Evolutionary conservation across 53 echinoderm and acorn worm species (phyloP).

Genomic region (Antedon mediterranea): DNA sequence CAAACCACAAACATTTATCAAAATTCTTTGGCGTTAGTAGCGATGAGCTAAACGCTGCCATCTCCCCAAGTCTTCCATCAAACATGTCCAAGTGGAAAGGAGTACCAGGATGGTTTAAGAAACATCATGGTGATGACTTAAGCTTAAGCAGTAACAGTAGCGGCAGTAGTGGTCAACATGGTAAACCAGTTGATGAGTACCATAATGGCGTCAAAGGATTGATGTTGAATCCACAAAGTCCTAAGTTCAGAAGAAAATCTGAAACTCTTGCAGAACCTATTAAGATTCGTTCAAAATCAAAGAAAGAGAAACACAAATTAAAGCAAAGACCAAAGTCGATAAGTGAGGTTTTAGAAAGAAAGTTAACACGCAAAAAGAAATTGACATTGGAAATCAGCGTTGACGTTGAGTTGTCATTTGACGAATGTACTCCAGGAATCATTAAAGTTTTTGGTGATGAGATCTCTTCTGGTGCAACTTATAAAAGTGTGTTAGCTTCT

Average conservation of each 20-base stretch:
- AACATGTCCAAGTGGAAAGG: background rate
- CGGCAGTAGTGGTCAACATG: conserved; percentile 20
- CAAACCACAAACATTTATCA: conserved; percentile 51
- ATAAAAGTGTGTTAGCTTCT: conserved; percentile 74
- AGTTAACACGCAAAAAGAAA: conserved; percentile 36
- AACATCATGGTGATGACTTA: conserved; percentile 30
- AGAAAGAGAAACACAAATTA: conserved; percentile 6
- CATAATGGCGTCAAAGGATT: conserved; percentile 34
- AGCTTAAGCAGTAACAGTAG: conserved; percentile 64
- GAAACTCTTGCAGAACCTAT: conserved; percentile 5
- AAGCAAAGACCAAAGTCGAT: conserved; percentile 43
- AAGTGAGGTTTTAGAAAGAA: conserved; percentile 39
- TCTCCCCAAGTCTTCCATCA: conserved; percentile 27
- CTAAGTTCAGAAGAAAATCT: conserved; percentile 52
- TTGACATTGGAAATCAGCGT: background rate
- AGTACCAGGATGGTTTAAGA: conserved; percentile 6
- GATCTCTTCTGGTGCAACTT: conserved; percentile 47
- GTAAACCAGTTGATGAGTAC: background rate
- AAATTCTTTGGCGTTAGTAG: conserved; percentile 74
- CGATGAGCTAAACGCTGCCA: conserved; percentile 50
- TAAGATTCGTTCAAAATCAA: conserved; percentile 5
- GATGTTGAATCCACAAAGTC: conserved; percentile 57
- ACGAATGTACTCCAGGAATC: conserved; percentile 48
- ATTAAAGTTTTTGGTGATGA: conserved; percentile 60
- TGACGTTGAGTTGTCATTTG: conserved; percentile 43